Conservation (phyloP, 2,888 invertebrate genomes). For the Amblyjoppa proteus region DNA sequence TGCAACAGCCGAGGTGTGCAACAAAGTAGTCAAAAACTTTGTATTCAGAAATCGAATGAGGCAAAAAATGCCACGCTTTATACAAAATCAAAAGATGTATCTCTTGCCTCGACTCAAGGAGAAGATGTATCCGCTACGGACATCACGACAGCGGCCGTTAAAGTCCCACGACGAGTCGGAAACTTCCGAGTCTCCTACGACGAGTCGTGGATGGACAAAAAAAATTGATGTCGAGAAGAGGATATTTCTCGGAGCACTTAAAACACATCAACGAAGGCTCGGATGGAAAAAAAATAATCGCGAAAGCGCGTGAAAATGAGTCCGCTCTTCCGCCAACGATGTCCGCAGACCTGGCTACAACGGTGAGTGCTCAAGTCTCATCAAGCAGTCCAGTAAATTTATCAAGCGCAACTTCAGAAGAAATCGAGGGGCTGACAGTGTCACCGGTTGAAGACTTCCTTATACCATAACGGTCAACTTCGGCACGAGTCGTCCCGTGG, state of each 20-base stretch:
- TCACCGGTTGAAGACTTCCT: neutral
- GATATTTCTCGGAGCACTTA: neutral
- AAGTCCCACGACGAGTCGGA: neutral
- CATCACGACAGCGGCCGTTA: conserved; percentile 13
- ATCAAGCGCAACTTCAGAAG: neutral
- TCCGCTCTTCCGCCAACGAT: neutral
- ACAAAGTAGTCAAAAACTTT: neutral
- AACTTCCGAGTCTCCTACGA: neutral
- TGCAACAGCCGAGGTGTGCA: conserved; percentile 26
- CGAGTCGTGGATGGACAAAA: neutral
- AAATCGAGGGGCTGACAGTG: neutral
- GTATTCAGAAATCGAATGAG: conserved; percentile 11
- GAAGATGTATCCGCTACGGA: neutral
- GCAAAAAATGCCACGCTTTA: conserved; percentile 33
- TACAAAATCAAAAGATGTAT: neutral
- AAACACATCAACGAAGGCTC: neutral
- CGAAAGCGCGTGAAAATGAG: neutral
- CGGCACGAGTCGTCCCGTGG: conserved; percentile 3
- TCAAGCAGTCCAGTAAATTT: no score
- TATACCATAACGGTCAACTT: neutral
- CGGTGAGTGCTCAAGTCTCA: no score
- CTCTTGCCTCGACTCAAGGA: conserved; percentile 6
- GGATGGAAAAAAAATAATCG: neutral
- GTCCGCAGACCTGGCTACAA: neutral
- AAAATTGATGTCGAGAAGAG: neutral